Base-by-base conservation (phyloP, 2,888 invertebrate genomes). In the Ichneumon xanthorius region DNA sequence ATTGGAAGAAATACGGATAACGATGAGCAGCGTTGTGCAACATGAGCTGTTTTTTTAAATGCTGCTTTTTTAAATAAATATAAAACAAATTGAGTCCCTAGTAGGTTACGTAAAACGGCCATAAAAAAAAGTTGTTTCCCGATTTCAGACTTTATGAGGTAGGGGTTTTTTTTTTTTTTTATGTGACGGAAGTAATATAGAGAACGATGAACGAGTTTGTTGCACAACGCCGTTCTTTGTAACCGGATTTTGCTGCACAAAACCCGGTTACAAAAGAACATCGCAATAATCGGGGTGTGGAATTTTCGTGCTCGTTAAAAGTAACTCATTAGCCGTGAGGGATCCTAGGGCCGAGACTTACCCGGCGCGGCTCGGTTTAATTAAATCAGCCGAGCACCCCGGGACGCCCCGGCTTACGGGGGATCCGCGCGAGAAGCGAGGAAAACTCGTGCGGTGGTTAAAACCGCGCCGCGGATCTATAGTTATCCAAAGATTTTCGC, bases 301-400 rank as follows among this genome's bases (percentile, higher is more conserved):
- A 75, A 83, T 83, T 79, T 75, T 79, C 63, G 48, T 40, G 67
- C 79, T 83, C 73, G 61, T 83, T 79, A 83, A 75, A 82, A 79
- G 40, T 70, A 83, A 83, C 79, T 83, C 83, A 79, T 79, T 83
- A 83, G 70, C 73, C 72, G 48, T 55, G 19, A 30, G 37, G 7
- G 30, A 72, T 16, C 16, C 30, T 40, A 50, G 58, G 48, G 73
- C 5, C 50, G 71, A 45, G 50, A 68, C 68, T 22, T 26, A 45
- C 40, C 33, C 16, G 45, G 71, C 55, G 2, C 22, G 53, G 53
- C 45, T 19, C 50, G 73, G 48, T 75, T 83, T 73, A 68, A 83
- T 83, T 79, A 63, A 83, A 79, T 79, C 73, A 53, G 40, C 78
- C 73, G 16, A 75, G 68, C 70, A 14, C 26, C 14, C 58, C 58